Conservation (phyloP, 53 echinoderm and acorn worm genomes). For the Temnopleurus reevesii region DNA sequence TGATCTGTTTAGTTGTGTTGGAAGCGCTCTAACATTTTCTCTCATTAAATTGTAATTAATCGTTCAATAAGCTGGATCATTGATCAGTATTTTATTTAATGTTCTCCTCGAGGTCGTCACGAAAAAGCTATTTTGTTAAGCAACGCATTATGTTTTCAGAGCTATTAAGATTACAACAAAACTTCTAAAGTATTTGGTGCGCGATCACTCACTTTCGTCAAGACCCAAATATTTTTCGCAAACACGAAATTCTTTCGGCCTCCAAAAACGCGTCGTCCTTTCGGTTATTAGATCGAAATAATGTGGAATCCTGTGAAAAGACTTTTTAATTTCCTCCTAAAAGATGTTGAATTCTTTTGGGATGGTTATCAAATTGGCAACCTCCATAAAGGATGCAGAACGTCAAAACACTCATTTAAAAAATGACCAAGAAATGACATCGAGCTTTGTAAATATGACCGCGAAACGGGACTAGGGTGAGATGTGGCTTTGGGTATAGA, state of each 20-base stretch:
- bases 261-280: neutral
- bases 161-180: too few species aligned
- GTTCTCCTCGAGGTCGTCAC: too few species aligned
- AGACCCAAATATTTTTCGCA: neutral
- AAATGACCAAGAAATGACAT: neutral
- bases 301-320: neutral
- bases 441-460: conserved; percentile 13
- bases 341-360: neutral
- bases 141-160: too few species aligned
- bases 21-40: too few species aligned
- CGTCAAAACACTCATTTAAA: neutral
- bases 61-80: too few species aligned
- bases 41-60: too few species aligned
- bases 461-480: neutral
- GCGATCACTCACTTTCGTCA: neutral
- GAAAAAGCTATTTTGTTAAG: too few species aligned
- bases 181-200: too few species aligned
- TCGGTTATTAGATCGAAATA: neutral
- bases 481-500: neutral
- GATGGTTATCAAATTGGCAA: neutral
- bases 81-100: too few species aligned
- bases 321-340: neutral
- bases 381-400: neutral
- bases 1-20: too few species aligned
- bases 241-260: neutral